Evolutionary conservation across 2,888 invertebrate species (phyloP), one percentile per base, ranked within the genome.

Genomic region (Caenorhabditis macrosperma): DNA sequence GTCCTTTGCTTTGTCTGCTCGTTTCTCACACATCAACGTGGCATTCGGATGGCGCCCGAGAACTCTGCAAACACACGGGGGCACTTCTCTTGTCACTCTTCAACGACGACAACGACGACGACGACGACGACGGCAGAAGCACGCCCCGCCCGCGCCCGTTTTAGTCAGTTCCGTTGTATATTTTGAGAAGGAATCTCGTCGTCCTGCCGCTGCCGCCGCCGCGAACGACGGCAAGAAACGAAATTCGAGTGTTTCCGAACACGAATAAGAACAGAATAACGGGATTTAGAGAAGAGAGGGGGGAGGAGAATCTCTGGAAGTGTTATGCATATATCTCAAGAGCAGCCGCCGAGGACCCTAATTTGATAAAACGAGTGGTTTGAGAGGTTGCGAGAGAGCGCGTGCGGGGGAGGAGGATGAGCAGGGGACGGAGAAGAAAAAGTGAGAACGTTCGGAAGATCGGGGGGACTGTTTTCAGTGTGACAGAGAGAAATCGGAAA

Each of bases 1-100:
- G 33, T 38, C 69, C 52, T 60, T 48, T 9, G 46, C 46, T 48
- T 17, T 33, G 20, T 28, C 30, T 46, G 22, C 61, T 71, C 61
- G 54, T 61, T 71, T 30, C 57, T 57, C 55, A 57, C 64, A 64
- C 72, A 72, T 72, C 72, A 72, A 72, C 72, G 63, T 72, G 63
- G 57, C 72, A 72, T 64, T 52, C 48, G 54, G 52, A n/a, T 22
- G 26, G 52, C 46, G 20, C 22, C n/a, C 46, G 26, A 22, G 50
- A 22, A n/a, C 33, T 55, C 71, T 71, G 63, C 50, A 68, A 59
- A 44, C 17, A 10, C 30, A 26, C 5, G n/a, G 17, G 38, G 15
- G 15, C 33, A 33, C 33, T 7, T 33, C 5, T 24, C 33, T 38
- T 28, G 26, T 61, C 52, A 38, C 50, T 59, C 26, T 17, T 52